Base-by-base conservation (phyloP, 2,888 invertebrate species). In the Dysmachus trigonus region DNA sequence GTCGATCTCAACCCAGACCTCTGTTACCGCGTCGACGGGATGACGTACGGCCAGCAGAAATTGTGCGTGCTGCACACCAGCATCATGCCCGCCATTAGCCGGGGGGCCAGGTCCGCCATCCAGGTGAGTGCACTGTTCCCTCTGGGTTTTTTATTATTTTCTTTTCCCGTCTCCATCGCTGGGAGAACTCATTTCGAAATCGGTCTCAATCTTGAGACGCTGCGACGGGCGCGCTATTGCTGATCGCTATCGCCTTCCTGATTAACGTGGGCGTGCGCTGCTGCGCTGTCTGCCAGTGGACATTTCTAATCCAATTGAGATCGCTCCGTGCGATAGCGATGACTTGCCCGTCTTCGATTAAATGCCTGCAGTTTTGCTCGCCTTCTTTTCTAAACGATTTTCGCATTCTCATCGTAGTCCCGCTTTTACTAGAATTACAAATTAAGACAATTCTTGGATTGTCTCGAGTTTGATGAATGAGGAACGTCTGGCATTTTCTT, bases 41-140 rank as follows among this genome's bases (percentile, higher is more conserved):
- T 92, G 71, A 89, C 90, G 18, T 91, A 91, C 86, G 91, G 91
- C 0, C 92, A 92, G 85, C 92, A 91, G 87, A 92, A 91, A 86
- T 89, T 91, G 35, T 92, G 92, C 76, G 90, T 91, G 1, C 86
- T 91, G 86, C 90, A 92, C 88, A 92, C 92, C 0, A 91, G 90
- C 87, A 91, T 92, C 31, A 92, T 92, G 92, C 92, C 92, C 47
- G 92, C 92, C 22, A 91, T 92, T 79, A 92, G 92, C 88, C 90
- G 92, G 6, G 92, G 92, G n/a, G 92, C 92, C 0, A 90, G 92
- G 62, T 90, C 92, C 5, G 90, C 92, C 3, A 92, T 92, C 88
- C 92, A 92, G 90, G 92, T 92, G 87, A 90, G 89, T 88, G 62
- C 62, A 8, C 22, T 62, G 62, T 22, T 62, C 62, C 62, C 27